Percentiles rank a stretch among this genome's conserved stretches.
These are phyloP conservation scores for Bimastos eiseni DNA, from an alignment of 2,888 invertebrate species.

Conservation along the genomic window DNA sequence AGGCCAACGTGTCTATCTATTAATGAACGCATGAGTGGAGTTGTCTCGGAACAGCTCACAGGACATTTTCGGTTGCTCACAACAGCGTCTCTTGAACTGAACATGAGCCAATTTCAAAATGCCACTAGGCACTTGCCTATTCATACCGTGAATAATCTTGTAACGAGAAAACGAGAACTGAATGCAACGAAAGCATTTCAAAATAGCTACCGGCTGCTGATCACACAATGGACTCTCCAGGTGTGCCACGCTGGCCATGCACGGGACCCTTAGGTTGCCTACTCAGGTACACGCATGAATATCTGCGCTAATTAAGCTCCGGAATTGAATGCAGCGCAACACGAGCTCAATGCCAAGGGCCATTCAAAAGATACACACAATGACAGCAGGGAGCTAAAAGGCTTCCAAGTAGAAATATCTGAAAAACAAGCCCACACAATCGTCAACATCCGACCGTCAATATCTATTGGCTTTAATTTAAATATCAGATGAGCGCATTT, in stretches of 20 bases:
- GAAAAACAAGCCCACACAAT: not conserved
- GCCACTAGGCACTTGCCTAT: not conserved
- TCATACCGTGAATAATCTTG: not conserved
- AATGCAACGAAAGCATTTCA: not conserved
- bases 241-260: not conserved
- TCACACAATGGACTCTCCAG: not conserved
- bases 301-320: not conserved
- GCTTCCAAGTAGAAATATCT: not conserved
- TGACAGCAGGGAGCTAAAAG: not conserved
- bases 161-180: not conserved
- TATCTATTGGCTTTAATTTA: not conserved
- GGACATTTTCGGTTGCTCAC: not conserved
- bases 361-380: not conserved
- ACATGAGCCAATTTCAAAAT: not conserved
- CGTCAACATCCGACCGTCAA: not conserved
- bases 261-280: not conserved
- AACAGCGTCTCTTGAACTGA: not conserved
- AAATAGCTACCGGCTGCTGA: not conserved
- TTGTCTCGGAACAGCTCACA: not conserved
- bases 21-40: not conserved
- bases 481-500: not conserved
- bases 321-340: not conserved
- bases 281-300: not conserved
- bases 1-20: too few species aligned
- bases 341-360: not conserved